Base-by-base conservation (phyloP, 2,888 invertebrate genomes). In the Caenorhabditis japonica region DNA sequence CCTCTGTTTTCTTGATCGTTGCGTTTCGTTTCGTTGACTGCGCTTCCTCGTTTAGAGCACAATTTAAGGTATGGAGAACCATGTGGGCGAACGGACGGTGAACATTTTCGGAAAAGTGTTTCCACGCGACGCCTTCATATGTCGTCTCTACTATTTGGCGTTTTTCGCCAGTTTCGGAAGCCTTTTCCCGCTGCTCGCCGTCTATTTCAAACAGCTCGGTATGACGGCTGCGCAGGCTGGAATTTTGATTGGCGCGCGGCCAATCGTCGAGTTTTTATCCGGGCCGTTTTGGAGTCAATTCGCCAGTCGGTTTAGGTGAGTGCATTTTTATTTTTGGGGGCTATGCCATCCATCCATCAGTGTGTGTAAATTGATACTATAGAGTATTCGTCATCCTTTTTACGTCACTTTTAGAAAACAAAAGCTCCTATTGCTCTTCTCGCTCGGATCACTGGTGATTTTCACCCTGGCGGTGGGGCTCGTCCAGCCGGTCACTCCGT, bases 111-210 rank as follows among this genome's bases (percentile, higher is more conserved):
- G 85, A 17, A 73, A 76, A 23, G 79, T 81, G 39, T 79, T 94
- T 39, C 94, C 95, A 89, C 93, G 93, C 83, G 95, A 96, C 89
- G 90, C 99, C 56, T 91, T 97, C 81, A 93, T 95, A 59, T 95
- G 95, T 82, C 97, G 99, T 90, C 93, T 94, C 21, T 99, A 99
- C 90, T 99, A 99, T 89, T 97, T 99, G 90, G 97, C 97, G 91
- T 99, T 97, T 90, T 99, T 97, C 89, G 95, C 97, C 41, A 97
- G 97, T 1, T 99, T 99, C 88, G 99, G 99, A 5, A 95, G 95
- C 0, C 91, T 99, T 15, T 99, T 97, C 88, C 99, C 99, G 0
- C 90, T 99, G 74, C 94, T 99, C 93, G 97, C 96, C 36, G 94
- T 99, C 46, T 99, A 97, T 90, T 99, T 99, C 91, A 99, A 99